Percentiles rank a stretch among this genome's conserved stretches.
phyloP scores from a whole-genome alignment of 2,797 vertebrate species.

The Diceros bicornis region DNA sequence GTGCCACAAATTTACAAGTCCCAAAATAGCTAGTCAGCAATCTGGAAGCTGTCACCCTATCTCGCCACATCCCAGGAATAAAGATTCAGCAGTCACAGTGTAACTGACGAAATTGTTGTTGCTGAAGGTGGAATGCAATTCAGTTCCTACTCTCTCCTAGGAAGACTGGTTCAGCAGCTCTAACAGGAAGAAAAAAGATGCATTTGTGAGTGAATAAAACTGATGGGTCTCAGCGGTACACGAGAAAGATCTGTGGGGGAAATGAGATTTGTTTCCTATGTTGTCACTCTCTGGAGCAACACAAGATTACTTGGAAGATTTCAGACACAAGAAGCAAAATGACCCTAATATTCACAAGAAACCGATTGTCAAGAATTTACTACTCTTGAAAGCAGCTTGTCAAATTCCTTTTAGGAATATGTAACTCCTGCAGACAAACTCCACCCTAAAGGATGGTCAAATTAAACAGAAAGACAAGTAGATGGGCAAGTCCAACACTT shows the following conservation, averaged over 20 bases:
- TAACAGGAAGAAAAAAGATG: background rate
- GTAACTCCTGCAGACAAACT: background rate
- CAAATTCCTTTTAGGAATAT: slow-evolving; percentile 57
- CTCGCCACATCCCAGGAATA: slow-evolving; percentile 15
- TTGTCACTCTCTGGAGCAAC: slow-evolving; percentile 52
- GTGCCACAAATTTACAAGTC: slow-evolving; percentile 51
- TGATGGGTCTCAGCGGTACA: slow-evolving; percentile 28
- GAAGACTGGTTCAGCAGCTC: slow-evolving; percentile 21
- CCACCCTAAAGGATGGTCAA: background rate
- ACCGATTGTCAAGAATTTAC: slow-evolving; percentile 30
- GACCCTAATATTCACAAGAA: slow-evolving; percentile 26
- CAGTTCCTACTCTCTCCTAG: slow-evolving; percentile 16
- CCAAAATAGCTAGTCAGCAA: slow-evolving; percentile 65
- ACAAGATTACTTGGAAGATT: slow-evolving; percentile 57
- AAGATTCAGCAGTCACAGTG: slow-evolving; percentile 53
- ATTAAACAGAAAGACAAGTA: slow-evolving; percentile 55
- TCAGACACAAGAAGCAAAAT: slow-evolving; percentile 57
- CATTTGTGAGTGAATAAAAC: slow-evolving; percentile 71
- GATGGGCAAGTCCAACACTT: background rate
- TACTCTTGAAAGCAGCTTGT: slow-evolving; percentile 60
- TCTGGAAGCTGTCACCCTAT: slow-evolving; percentile 41
- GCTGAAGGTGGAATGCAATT: slow-evolving; percentile 57
- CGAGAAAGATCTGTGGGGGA: slow-evolving; percentile 6
- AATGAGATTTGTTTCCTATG: slow-evolving; percentile 56
- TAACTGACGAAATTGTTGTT: slow-evolving; percentile 64